Evolutionary conservation across 2,113 vertebrate genomes (phyloP), one percentile per base, ranked within the genome.

Genomic region (Mohoua ochrocephala): DNA sequence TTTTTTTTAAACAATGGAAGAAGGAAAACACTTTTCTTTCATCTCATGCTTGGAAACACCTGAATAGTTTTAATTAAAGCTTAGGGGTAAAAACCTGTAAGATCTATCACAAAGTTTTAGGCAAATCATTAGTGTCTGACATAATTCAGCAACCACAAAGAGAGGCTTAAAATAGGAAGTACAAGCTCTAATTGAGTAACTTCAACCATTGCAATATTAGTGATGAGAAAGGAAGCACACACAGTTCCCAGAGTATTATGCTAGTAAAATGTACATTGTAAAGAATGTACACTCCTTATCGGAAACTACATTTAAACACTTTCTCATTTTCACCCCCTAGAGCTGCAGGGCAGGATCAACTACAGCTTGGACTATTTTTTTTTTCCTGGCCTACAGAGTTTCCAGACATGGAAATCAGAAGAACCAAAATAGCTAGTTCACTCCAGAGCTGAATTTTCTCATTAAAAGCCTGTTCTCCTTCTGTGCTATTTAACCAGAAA

Each of bases 31-130:
- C 35, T 84, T 78, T 54, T 83, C 53, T 85, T 88, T 93, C 78
- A 70, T 80, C 68, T 92, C 82, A 83, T 45, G 82, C 82, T 76
- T 83, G 57, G 82, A 88, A 95, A 86, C 67, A 83, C 59, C 57
- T 80, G 75, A 94, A 76, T 11, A 85, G 50, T 53, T 95, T 94
- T 91, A 93, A 96, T 85, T 94, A 93, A 95, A 86, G 57, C n/a
- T 93, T 90, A 92, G 67, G 65, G 49, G 33, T 41, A 81, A 90
- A 94, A 61, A 18, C 7, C 54, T 77, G 41, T 67, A 93, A 94
- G 45, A 90, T 65, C 49, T 45, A 80, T 92, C 85, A 94, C 28
- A 77, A 90, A 80, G 88, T 91, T 95, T 76, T 45, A 92, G 63
- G 63, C 50, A 85, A 93, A 75, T 85, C 67, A 74, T 69, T 90